A percentile compares a stretch with the other conserved stretches of the same genome.
Conservation (phyloP, 2,113 vertebrate species). For the Grallaria varia region DNA sequence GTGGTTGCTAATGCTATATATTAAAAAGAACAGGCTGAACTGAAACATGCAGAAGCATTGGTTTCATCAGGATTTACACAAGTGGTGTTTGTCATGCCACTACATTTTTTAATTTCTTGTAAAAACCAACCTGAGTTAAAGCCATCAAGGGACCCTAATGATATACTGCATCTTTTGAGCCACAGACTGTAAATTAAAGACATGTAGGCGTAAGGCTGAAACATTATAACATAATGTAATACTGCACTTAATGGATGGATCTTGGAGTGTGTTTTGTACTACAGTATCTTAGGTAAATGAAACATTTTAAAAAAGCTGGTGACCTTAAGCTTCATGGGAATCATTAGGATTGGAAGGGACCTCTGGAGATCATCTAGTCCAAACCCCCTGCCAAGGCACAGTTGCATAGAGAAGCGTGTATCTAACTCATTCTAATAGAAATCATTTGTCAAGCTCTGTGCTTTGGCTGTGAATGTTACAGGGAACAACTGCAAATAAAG, state of each 20-base stretch:
- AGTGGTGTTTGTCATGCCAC: not conserved
- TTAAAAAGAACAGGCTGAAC: not conserved
- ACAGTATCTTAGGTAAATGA: not conserved
- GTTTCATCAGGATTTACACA: not conserved
- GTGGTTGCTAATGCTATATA: not conserved
- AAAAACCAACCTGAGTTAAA: not conserved
- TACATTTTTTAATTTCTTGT: not conserved
- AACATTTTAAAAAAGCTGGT: not conserved
- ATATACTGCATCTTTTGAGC: not conserved
- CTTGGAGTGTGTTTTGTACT: not conserved
- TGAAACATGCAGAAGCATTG: not conserved
- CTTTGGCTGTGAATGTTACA: not conserved
- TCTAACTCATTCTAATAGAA: conserved; percentile 12
- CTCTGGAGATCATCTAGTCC: not conserved
- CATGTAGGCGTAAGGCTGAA: not conserved
- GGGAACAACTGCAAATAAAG: conserved; percentile 12
- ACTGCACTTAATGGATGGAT: not conserved
- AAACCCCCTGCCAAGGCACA: not conserved
- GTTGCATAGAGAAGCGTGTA: not conserved
- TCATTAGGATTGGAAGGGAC: not conserved
- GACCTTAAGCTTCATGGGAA: not conserved
- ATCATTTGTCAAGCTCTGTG: not conserved
- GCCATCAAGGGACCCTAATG: not conserved
- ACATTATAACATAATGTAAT: not conserved
- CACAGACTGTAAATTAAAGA: not conserved